Base-by-base conservation (phyloP, 2,888 invertebrate species). In the Lycophotia porphyrea region DNA sequence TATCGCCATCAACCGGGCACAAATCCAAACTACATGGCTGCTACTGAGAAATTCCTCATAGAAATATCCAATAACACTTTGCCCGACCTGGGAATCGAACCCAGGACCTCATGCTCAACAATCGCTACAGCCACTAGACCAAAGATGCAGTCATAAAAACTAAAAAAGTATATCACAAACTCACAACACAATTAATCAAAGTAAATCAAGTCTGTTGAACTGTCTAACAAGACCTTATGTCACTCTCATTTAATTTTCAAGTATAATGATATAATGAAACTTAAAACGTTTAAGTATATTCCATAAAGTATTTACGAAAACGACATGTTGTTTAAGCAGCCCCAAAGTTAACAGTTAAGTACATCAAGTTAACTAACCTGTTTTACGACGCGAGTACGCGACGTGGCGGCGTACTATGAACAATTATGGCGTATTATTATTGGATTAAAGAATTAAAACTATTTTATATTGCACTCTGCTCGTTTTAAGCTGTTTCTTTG, bases 371-470 rank as follows among this genome's bases (percentile, higher is more conserved):
- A 83, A 64, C 71, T 71, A 83, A 64, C 71, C 36, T 71, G 79
- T 64, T 80, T 83, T 64, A 80, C 47, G 70, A 80, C 31, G 52
- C 36, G 63, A 63, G 39, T 64, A 80, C 55, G 42, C 55, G 58
- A 60, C 71, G 71, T 70, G 49, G 42, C 42, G 60, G 81, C 66
- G 76, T 81, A 75, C 55, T 75, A 63, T 39, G 24, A 64, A 79
- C 82, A 69, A 69, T 74, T 69, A 66, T n/a, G 55, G 27, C 60
- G 27, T 82, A 81, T 82, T 70, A 66, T 80, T 82, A 77, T 65
- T 60, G 68, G 69, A 82, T 82, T 80, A 77, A 76, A 82, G 65
- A 70, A 77, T 63, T 49, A 82, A 76, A 82, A 82, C 65, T 77
- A 61, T 61, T 65, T 69, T 66, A 47, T 69, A 65, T 42, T 64